Base-by-base conservation (phyloP, 2,888 invertebrate species). In the Periphyllus acericola region DNA sequence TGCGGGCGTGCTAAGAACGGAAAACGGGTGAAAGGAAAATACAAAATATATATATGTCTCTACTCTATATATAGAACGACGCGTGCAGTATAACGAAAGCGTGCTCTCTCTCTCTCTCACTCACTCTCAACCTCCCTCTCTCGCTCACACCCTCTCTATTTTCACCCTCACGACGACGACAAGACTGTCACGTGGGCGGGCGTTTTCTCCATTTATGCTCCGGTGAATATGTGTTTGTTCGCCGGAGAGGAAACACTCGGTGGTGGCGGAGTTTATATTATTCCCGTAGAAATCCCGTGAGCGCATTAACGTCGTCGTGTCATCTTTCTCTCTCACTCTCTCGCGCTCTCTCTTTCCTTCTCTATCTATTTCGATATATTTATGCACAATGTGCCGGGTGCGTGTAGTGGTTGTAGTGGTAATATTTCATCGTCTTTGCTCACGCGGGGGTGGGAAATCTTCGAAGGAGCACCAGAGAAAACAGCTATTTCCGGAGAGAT, bases 131-230 rank as follows among this genome's bases (percentile, higher is more conserved):
- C 46, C 2, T 46, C 8, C 11, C 14, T 29, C 71, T 71, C 71
- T 17, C 71, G 21, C n/a, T 8, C 21, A 60, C 5, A 1, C 60
- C 1, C 11, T 14, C 46, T 11, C 71, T 68, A 6, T 55, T 19
- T 55, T 4, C 1, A 25, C 71, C 25, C 25, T 34, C 9, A 32
- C 8, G 40, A 46, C 60, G 74, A 25, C 75, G 29, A 60, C 75
- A 46, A 76, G 83, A 84, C 75, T 25, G 29, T 21, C 60, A 60
- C 36, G 29, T 4, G 74, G 36, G 60, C n/a, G 83, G 74, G 21
- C 60, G 75, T 83, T 83, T 84, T 75, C 83, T 84, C 75, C 83
- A 60, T 84, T 76, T 66, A 74, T 75, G 83, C 66, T 84, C 32
- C 40, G 83, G 40, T 36, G 83, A 75, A 75, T 60, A 60, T 83